Conservation (phyloP, 2,797 vertebrate genomes). For the Chromobotia macracanthus region DNA sequence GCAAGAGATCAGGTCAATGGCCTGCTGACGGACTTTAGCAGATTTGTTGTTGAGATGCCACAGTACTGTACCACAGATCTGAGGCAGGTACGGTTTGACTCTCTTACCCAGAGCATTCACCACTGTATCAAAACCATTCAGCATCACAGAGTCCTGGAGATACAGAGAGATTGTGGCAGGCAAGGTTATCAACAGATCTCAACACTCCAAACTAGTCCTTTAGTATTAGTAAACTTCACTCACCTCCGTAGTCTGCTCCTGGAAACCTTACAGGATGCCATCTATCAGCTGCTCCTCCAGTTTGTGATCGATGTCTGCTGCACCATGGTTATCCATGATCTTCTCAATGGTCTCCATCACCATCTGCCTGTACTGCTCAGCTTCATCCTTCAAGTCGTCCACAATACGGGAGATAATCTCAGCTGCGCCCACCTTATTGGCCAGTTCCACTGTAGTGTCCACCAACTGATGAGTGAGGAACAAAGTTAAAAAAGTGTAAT, state of each 20-base stretch:
- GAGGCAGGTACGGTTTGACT: constrained; percentile 97
- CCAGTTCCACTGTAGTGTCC: constrained; percentile 97
- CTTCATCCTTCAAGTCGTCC: constrained; percentile 98
- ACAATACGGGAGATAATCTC: constrained; percentile 99
- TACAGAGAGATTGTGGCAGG: neutral
- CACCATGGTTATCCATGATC: constrained; percentile 98
- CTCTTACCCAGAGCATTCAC: constrained; percentile 98
- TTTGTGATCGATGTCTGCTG: constrained; percentile 98
- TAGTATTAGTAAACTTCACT: constrained; percentile 27
- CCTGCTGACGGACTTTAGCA: constrained; percentile 97
- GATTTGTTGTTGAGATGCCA: constrained; percentile 99
- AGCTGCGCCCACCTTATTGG: constrained; percentile 98
- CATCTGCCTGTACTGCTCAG: constrained; percentile 99
- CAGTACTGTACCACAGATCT: constrained; percentile 98
- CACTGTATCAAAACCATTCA: constrained; percentile 98
- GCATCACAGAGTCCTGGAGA: constrained; percentile 96
- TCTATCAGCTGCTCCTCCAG: constrained; percentile 98
- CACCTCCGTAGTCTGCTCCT: constrained; percentile 99
- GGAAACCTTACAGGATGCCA: constrained; percentile 97
- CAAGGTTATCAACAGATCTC: neutral
- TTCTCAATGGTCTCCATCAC: constrained; percentile 99
- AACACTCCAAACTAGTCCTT: neutral
- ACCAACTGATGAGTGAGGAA: constrained; percentile 82
- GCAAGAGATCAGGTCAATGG: constrained; percentile 95
- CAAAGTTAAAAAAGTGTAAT: constrained; percentile 81